Evolutionary conservation across 2,888 invertebrate species (phyloP), one percentile per base, ranked within the genome.

Genomic region (Heliconius aoede): DNA sequence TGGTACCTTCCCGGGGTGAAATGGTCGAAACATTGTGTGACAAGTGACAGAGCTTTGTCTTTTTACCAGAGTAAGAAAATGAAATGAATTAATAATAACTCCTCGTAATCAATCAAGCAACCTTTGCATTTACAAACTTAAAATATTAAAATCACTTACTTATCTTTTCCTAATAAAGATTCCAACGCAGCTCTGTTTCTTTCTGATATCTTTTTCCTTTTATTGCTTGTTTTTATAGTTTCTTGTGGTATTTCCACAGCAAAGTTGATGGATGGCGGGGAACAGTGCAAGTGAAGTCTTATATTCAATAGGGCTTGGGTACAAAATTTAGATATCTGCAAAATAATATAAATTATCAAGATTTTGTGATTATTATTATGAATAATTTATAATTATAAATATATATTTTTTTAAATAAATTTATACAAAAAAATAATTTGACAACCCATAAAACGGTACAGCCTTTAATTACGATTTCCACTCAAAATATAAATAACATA

Each of bases 231-330:
- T 13, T 80, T 81, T 32, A 83, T 82, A 15, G 81, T 79, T n/a
- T 86, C 84, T 0, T 79, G 79, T 5, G 76, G 82, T 3, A 78
- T 69, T 55, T 90, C 89, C 3, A 90, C 26, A 0, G 89, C 87
- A 78, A 88, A 93, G 82, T 82, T 90, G 5, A 94, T 81, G 0
- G 94, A 87, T 0, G 91, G 88, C 15, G 94, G 94, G 9, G 93
- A 88, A 77, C 92, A 91, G 80, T 93, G 91, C 4, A 94, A 81
- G 60, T 93, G 93, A 32, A 94, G 83, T 26, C 92, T 85, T 73
- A 94, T 92, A 76, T 94, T 88, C 21, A 93, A 82, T 4, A 94
- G 79, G 0, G 92, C 91, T 86, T 90, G 87, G 0, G 89, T 87
- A 74, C 91, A 88, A 82, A 93, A 90, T 73, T 86, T 89, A 4